Evolutionary conservation across 2,113 vertebrate genomes (phyloP), one percentile per base, ranked within the genome.

Genomic region (Anguilla japonica): DNA sequence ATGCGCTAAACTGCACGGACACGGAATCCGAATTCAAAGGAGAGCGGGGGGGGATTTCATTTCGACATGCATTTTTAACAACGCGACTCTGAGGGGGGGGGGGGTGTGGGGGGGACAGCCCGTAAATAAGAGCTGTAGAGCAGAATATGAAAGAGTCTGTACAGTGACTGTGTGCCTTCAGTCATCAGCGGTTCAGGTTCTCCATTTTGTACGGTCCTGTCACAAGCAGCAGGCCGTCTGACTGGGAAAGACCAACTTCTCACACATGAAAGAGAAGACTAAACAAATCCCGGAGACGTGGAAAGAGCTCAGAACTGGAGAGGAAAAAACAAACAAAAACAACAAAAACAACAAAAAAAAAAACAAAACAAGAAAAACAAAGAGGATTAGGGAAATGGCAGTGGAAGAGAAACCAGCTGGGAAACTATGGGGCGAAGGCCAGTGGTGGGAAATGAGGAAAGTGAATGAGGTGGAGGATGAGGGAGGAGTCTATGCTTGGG

Each of bases 31-130:
- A 75, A 91, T 89, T 91, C 90, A 90, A 83, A 88, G 85, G 79
- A 7, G 50, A 84, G 81, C 41, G 13, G 87, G 81, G 81, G 91
- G 83, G 56, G 88, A 87, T 83, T 90, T 88, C 89, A 84, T 57
- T 60, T 82, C 71, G 11, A 81, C 79, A 63, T 87, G 75, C 43
- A 87, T 91, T 92, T 89, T 92, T 91, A 90, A 90, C 85, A 88
- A 79, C 81, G 20, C 40, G 83, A 84, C 88, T 86, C 89, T 89
- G 90, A 91, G 60, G 22, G 22, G 22, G 43, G 8, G 8, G 34
- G 34, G 34, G 34, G 34, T 34, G 34, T 34, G 34, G 34, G 34
- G 34, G 34, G 1, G 26, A 20, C 60, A 67, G 60, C 2, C 60
- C 26, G 18, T 14, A 53, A 1, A 46, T 46, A 46, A 60, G 56